Conservation (phyloP, 2,888 invertebrate genomes). For the Zonitis immaculata region DNA sequence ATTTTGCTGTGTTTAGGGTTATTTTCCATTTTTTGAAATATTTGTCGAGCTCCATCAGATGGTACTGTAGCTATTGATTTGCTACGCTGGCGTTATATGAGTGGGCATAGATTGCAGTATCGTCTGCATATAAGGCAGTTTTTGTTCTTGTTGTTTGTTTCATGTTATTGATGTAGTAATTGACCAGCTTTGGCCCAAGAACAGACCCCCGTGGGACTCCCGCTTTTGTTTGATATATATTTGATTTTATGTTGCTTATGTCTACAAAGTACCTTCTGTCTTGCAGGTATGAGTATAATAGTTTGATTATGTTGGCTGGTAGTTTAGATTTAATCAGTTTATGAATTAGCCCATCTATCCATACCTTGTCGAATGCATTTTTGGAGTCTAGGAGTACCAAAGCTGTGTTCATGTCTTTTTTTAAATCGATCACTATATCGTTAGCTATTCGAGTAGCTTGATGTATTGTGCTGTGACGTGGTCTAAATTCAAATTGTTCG, state of each 20-base stretch:
- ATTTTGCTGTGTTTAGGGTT: constrained; percentile 14
- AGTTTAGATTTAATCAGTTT: constrained; percentile 25
- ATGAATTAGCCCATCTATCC: constrained; percentile 29
- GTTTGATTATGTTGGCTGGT: constrained; percentile 23
- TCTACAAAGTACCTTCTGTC: constrained; percentile 22
- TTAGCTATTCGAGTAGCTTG: constrained; percentile 27
- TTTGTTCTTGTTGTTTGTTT: constrained; percentile 11
- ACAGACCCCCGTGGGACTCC: constrained; percentile 32
- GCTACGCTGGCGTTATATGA: constrained; percentile 9
- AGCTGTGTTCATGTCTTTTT: constrained; percentile 27
- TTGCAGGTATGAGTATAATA: constrained; percentile 26
- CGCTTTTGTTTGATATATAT: constrained; percentile 20
- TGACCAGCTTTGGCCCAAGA: constrained; percentile 17
- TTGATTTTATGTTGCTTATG: constrained; percentile 21
- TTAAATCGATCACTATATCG: constrained; percentile 24
- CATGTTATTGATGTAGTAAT: constrained; percentile 15
- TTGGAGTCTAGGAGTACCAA: constrained; percentile 34
- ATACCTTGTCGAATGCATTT: constrained; percentile 38
- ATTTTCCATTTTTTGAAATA: constrained; percentile 19
- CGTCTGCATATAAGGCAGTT: constrained; percentile 20
- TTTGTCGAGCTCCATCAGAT: constrained; percentile 5
- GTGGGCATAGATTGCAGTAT: constrained; percentile 19
- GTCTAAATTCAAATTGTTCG: constrained; percentile 2
- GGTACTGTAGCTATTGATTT: constrained; percentile 7
- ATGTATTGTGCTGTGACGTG: neutral